Evolutionary conservation across 2,797 vertebrate species (phyloP), one percentile per base, ranked within the genome.

Genomic region (Peromyscus nudipes): DNA sequence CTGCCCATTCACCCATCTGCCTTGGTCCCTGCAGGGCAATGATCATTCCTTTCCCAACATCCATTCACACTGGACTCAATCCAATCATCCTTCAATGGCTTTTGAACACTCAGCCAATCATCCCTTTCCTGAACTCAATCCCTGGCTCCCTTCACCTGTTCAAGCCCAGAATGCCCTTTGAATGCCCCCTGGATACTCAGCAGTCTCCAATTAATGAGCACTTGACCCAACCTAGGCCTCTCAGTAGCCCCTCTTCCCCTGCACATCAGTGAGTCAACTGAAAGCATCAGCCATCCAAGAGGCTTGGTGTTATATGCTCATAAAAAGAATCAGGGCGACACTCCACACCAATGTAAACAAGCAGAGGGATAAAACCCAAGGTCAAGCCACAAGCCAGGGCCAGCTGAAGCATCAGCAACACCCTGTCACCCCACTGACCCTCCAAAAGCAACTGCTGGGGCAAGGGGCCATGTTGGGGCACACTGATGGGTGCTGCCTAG

Each of bases 241-340:
- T 49, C 73, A 43, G 75, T 37, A 67, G 2, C 46, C 23, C 49
- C 23, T 82, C 62, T 62, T 10, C 37, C 67, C 64, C 2, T 29
- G 60, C 76, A 64, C 67, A 55, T 57, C 34, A 57, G 21, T 14
- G 4, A 76, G 67, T 25, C 8, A 94, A 29, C 67, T 85, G 81
- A 52, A 93, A 96, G 87, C 69, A 87, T 69, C 1, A 92, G 19
- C 62, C 96, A 92, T 90, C 69, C 82, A 89, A 91, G 88, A 91
- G 17, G 67, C 81, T 17, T 17, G 73, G 92, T 81, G 0, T 73
- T 25, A 5, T 31, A 86, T 0, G 89, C 95, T 97, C 79, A 79
- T 96, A 96, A 97, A 96, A 94, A 82, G 62, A 69, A 65, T 34
- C 37, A 65, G 89, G 84, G 55, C 43, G 37, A 27, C 64, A 65